A percentile compares a stretch with the other conserved stretches of the same genome.
These are phyloP conservation scores for Erethizon dorsatum DNA, from an alignment of 2,797 vertebrate species.

Conservation along the genomic window DNA sequence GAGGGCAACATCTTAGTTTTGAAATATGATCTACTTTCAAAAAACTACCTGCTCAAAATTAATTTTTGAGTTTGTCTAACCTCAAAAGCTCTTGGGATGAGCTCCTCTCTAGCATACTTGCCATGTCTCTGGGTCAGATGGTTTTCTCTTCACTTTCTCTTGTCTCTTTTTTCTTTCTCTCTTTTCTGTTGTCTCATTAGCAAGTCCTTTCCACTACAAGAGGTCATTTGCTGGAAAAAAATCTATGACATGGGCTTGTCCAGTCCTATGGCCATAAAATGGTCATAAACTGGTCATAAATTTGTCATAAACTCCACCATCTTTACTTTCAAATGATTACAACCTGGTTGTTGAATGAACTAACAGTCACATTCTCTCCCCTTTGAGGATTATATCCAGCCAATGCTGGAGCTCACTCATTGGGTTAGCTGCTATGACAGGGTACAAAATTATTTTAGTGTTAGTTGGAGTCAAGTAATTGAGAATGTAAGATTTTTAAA, in stretches of 20 bases:
- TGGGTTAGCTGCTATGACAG: background rate
- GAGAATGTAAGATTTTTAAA: background rate
- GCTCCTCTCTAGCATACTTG: background rate
- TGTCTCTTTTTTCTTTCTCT: background rate
- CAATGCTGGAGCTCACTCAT: background rate
- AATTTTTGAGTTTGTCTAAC: background rate
- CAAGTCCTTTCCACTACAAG: background rate
- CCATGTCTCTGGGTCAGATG: background rate
- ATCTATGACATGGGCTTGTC: background rate
- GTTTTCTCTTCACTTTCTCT: background rate
- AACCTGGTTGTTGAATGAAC: background rate
- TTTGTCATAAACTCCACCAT: background rate
- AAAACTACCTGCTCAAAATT: background rate
- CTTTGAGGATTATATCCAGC: background rate
- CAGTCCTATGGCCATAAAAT: background rate
- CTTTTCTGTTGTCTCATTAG: background rate
- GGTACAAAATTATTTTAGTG: background rate
- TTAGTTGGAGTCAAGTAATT: slow-evolving; percentile 10
- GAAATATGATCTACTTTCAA: background rate
- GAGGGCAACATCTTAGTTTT: background rate
- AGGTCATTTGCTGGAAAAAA: background rate
- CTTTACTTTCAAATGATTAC: background rate
- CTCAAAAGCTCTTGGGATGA: background rate
- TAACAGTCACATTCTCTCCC: background rate
- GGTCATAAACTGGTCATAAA: background rate